These are phyloP conservation scores for Paedocypris sp. DNA, from an alignment of 2,113 vertebrate species.

Conservation along the genomic window DNA sequence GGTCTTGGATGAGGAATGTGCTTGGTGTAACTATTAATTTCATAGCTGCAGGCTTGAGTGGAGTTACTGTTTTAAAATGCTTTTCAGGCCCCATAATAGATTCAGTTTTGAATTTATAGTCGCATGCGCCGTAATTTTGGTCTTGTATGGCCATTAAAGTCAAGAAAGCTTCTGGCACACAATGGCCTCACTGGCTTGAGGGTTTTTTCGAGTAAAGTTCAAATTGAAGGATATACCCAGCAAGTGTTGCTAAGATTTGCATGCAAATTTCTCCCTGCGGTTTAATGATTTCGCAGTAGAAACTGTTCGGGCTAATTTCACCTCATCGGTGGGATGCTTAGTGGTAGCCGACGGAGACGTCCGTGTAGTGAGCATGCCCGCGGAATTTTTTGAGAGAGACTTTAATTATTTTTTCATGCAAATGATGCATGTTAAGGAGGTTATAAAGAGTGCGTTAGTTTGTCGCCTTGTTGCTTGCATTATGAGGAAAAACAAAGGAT, in stretches of 20 bases:
- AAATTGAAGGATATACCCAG: slow-evolving; percentile 8
- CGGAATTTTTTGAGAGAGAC: not conserved
- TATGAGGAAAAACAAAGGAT: not conserved
- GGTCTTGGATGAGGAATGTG: not conserved
- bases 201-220: slow-evolving; percentile 8
- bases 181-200: slow-evolving; percentile 4
- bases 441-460: not conserved
- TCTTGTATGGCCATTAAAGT: slow-evolving; percentile 10
- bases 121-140: not conserved
- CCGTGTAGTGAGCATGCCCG: not conserved
- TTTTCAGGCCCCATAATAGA: not conserved
- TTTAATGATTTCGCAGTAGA: not conserved
- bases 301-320: slow-evolving; percentile 10
- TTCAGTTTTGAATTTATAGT: not conserved
- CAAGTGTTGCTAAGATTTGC: slow-evolving; percentile 9
- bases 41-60: not conserved
- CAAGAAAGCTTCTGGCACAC: not conserved
- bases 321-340: not conserved
- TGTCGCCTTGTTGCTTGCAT: not conserved
- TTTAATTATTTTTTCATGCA: not conserved
- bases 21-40: not conserved
- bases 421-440: not conserved
- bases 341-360: not conserved
- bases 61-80: slow-evolving; percentile 2
- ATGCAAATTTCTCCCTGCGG: slow-evolving; percentile 11